Conservation (phyloP, 2,797 vertebrate genomes). For the Protonibea diacanthus region DNA sequence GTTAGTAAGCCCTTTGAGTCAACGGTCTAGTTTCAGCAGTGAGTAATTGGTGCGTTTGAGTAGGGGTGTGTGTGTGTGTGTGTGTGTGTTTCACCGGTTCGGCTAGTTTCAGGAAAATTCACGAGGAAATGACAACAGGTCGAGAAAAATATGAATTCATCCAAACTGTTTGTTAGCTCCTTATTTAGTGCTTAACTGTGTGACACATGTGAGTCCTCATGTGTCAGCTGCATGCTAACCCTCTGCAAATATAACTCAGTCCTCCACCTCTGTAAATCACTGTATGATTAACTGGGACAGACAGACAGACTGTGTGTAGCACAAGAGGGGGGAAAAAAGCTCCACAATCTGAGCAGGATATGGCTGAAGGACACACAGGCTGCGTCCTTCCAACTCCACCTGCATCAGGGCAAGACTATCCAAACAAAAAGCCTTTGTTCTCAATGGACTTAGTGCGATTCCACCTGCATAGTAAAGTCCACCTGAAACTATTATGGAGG, state of each 20-base stretch:
- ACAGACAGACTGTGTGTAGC: no score
- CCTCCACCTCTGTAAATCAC: not conserved
- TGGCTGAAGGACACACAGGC: conserved; percentile 43
- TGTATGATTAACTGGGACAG: not conserved
- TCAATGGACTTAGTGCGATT: conserved; percentile 30
- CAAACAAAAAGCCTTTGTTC: conserved; percentile 78
- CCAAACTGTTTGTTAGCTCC: not conserved
- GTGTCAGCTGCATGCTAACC: not conserved
- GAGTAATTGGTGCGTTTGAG: conserved; percentile 54
- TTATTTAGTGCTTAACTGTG: not conserved
- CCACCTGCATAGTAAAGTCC: conserved; percentile 62
- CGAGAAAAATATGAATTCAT: not conserved
- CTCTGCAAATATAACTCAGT: not conserved
- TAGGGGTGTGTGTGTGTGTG: conserved; percentile 31
- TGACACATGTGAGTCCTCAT: not conserved
- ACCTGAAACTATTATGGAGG: conserved; percentile 64
- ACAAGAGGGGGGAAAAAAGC: not conserved
- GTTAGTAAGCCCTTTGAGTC: conserved; percentile 55
- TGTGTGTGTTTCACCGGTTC: conserved; percentile 70
- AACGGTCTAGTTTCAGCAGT: conserved; percentile 64
- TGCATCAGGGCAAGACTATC: conserved; percentile 40
- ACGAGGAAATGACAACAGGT: conserved; percentile 3
- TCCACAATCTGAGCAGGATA: conserved; percentile 1
- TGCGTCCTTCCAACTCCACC: conserved; percentile 61
- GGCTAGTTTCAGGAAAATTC: conserved; percentile 59